Evolutionary conservation across 2,113 vertebrate species (phyloP), one percentile per base, ranked within the genome.

Genomic region (Nesogale talazaci): DNA sequence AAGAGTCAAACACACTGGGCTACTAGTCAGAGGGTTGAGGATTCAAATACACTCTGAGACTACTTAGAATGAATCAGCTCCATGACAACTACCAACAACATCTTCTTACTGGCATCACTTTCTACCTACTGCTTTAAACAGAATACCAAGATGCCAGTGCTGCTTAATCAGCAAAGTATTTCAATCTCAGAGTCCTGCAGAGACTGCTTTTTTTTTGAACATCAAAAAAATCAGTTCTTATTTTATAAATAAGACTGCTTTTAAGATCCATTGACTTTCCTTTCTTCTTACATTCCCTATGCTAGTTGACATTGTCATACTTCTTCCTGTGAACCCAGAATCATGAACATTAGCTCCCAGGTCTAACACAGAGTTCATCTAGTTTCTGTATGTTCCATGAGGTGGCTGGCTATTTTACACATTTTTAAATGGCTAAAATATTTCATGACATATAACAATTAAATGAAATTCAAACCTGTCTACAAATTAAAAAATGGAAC

Each of bases 401-500:
- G 17, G 34, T 40, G 9, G 14, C 10, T 52, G 46, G 14, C 14
- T 52, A 14, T 91, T 83, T 6, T 15, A 40, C 34, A 59, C 34
- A 29, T 86, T 85, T 52, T 83, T 83, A 90, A 77, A 52, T 57
- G 34, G 20, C 20, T 87, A 19, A 75, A 40, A 25, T 77, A 86
- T 81, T 56, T 94, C 12, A 57, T 74, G 34, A 56, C 5, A n/a
- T 52, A 52, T 8, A 10, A 52, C 46, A 52, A 52, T 52, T 52
- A 10, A 52, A 52, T 29, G 72, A 92, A 75, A 75, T 69, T 89
- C 29, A 92, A 40, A 83, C 75, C 63, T 69, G 56, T 69, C 7
- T 78, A 69, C 59, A 96, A 90, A 52, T 78, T 82, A 34, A 52
- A 9, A 6, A 17, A 31, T 63, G 69, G n/a, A 80, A 77, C 16